A percentile compares a stretch with the other conserved stretches of the same genome.
Evolutionary conservation across 2,888 invertebrate genomes (phyloP).

Genomic region (Thecocarcelia acutangulata): DNA sequence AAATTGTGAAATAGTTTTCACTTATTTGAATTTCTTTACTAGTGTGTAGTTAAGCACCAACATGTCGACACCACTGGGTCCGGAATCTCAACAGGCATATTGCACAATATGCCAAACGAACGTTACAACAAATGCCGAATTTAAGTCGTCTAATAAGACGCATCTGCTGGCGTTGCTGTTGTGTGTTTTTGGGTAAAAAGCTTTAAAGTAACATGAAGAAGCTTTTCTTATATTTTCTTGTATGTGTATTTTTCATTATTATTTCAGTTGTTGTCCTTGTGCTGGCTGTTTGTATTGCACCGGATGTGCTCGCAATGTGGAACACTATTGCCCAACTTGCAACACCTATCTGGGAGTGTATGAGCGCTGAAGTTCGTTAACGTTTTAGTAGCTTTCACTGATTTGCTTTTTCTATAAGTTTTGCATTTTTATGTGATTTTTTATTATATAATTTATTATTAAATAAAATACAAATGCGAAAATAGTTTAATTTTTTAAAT

Average conservation of each 20-base stretch:
- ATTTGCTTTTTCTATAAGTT: not conserved
- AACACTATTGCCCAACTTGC: constrained; percentile 84
- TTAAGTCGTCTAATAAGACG: constrained; percentile 76
- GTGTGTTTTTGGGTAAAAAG: constrained; percentile 75
- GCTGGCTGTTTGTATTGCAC: constrained; percentile 83
- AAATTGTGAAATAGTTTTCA: constrained; percentile 19
- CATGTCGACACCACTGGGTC: constrained; percentile 75
- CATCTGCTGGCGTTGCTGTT: constrained; percentile 77
- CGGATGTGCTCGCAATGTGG: constrained; percentile 82
- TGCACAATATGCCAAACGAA: constrained; percentile 82
- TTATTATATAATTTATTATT: constrained; percentile 2
- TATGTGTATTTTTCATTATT: not conserved
- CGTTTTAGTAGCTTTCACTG: not conserved
- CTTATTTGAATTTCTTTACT: not conserved
- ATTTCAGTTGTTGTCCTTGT: constrained; percentile 82
- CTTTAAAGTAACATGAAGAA: not conserved
- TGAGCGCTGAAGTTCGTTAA: constrained; percentile 71
- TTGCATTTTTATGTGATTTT: not conserved
- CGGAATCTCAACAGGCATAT: constrained; percentile 72
- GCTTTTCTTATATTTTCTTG: not conserved
- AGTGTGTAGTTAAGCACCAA: constrained; percentile 31
- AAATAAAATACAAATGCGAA: not conserved
- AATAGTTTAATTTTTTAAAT: no score
- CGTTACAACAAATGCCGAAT: constrained; percentile 80
- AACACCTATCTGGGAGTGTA: constrained; percentile 83